These are phyloP conservation scores for Mastomys coucha DNA, from an alignment of 2,113 vertebrate species.

Conservation along the genomic window DNA sequence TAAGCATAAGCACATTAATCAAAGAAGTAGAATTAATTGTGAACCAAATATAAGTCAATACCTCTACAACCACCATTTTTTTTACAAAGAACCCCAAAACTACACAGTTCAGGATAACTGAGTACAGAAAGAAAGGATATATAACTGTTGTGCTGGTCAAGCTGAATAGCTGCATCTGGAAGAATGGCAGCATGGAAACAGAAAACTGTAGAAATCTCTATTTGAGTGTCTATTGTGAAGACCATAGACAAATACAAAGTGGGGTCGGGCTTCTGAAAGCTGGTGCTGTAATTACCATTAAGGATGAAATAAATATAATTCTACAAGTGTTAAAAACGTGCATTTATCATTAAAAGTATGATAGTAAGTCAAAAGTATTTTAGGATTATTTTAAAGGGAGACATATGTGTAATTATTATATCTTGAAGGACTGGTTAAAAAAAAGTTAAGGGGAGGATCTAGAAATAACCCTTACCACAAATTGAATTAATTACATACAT, in stretches of 20 bases:
- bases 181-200: background rate
- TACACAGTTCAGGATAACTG: background rate
- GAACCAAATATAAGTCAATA: background rate
- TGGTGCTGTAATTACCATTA: background rate
- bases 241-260: background rate
- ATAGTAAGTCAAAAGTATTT: background rate
- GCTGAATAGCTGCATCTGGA: background rate
- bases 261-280: background rate
- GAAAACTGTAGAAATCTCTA: background rate
- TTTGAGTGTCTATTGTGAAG: background rate
- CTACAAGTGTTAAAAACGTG: background rate
- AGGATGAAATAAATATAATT: slow-evolving; percentile 25
- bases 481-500: background rate
- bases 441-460: background rate
- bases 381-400: background rate
- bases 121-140: background rate
- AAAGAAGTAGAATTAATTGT: background rate
- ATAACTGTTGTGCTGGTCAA: background rate
- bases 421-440: background rate
- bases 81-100: background rate
- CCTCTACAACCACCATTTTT: background rate
- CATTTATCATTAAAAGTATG: background rate
- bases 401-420: background rate
- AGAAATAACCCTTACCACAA: background rate
- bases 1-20: background rate